These are phyloP conservation scores for Zapornia atra DNA, from an alignment of 2,113 vertebrate genomes.

Conservation along the genomic window DNA sequence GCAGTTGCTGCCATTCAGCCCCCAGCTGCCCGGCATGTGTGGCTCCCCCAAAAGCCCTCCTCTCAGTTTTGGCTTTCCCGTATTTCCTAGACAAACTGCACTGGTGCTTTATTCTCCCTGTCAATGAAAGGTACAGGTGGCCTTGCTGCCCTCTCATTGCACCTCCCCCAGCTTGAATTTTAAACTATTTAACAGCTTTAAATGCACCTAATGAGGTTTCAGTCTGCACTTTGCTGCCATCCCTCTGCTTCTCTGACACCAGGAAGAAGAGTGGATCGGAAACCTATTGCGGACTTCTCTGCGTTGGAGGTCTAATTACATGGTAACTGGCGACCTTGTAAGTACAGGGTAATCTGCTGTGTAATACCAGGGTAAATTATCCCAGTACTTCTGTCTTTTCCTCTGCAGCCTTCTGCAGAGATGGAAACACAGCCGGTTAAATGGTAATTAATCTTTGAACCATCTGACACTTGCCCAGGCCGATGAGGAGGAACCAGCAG, in stretches of 20 bases:
- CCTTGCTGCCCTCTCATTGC: neutral
- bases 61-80: neutral
- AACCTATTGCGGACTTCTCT: neutral
- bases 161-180: conserved; percentile 18
- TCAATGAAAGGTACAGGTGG: neutral
- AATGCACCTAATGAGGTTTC: conserved; percentile 28
- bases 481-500: neutral
- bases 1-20: neutral
- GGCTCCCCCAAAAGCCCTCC: neutral
- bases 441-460: conserved; percentile 49
- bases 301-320: conserved; percentile 39
- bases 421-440: neutral
- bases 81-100: neutral
- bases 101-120: neutral
- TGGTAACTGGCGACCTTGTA: conserved; percentile 34
- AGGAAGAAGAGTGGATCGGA: neutral
- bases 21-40: accelerated
- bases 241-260: neutral
- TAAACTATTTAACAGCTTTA: conserved; percentile 45
- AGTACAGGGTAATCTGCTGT: conserved; percentile 51
- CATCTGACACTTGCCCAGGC: neutral
- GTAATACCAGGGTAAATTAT: conserved; percentile 42
- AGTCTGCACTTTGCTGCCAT: conserved; percentile 1
- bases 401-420: neutral
- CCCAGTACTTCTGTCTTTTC: conserved; percentile 28